Conservation (phyloP, 1,140 invertebrate species). For the Drosophila sturtevanti region DNA sequence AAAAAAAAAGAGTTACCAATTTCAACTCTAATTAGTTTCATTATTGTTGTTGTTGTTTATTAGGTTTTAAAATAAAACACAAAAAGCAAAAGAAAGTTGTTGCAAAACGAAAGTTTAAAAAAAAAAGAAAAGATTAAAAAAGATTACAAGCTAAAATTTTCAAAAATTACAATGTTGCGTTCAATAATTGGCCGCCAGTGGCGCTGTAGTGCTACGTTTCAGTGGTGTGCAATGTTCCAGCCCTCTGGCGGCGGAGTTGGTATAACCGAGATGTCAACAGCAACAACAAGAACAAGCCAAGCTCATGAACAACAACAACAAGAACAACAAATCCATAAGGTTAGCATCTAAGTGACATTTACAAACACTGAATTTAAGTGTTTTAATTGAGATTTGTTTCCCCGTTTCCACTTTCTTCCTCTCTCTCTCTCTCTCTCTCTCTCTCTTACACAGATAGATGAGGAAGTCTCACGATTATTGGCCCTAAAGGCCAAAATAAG, state of each 20-base stretch:
- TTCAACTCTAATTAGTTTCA: conserved; percentile 53
- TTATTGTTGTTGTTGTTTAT: conserved; percentile 81
- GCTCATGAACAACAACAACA: conserved; percentile 51
- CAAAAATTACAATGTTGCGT: conserved; percentile 67
- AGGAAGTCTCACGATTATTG: conserved; percentile 92
- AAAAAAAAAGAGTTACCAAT: conserved; percentile 15
- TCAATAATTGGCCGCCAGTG: conserved; percentile 77
- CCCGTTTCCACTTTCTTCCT: conserved; percentile 6
- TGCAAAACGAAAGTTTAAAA: conserved; percentile 27
- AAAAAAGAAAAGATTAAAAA: conserved; percentile 21
- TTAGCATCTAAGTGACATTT: conserved; percentile 74
- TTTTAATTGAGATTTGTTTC: conserved; percentile 13
- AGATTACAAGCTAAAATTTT: conserved; percentile 45
- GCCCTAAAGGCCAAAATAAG: conserved; percentile 90
- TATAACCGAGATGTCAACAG: conserved; percentile 43
- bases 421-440: conserved; percentile 11
- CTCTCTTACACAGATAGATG: conserved; percentile 88
- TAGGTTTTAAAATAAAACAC: conserved; percentile 61
- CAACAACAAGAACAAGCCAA: conserved; percentile 41
- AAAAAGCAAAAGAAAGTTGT: conserved; percentile 52
- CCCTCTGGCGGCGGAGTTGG: conserved; percentile 53
- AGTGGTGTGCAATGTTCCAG: conserved; percentile 68
- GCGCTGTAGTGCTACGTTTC: conserved; percentile 78
- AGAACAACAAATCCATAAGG: conserved; percentile 77
- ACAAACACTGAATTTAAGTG: neutral